A percentile compares a stretch with the other conserved stretches of the same genome.
Conservation (phyloP, 2,888 invertebrate species). For the Tetranychus piercei region DNA sequence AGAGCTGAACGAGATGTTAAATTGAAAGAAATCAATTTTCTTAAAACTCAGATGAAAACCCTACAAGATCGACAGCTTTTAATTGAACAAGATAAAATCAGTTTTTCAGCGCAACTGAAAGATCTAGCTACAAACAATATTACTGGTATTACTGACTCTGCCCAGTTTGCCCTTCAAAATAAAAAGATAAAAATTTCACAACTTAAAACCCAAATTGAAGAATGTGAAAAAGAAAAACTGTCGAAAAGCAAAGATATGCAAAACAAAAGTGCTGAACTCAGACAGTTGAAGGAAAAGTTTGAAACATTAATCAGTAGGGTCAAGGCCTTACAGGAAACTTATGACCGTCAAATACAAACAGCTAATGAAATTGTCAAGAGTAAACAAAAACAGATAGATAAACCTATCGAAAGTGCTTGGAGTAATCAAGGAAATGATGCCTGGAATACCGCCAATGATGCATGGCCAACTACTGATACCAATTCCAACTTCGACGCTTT, state of each 20-base stretch:
- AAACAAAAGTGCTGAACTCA: conserved; percentile 53
- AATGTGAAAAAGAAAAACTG: conserved; percentile 37
- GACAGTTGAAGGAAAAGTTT: conserved; percentile 29
- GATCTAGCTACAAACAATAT: conserved; percentile 9
- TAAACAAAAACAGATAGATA: neutral
- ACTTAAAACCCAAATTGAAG: conserved; percentile 20
- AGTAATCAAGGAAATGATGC: conserved; percentile 14
- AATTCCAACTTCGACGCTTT: neutral
- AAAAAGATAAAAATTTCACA: conserved; percentile 22
- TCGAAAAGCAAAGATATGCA: conserved; percentile 60
- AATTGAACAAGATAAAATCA: conserved; percentile 32
- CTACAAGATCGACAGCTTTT: conserved; percentile 29
- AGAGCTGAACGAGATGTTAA: conserved; percentile 68
- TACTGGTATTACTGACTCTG: conserved; percentile 13
- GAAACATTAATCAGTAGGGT: conserved; percentile 13
- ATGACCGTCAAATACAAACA: conserved; percentile 16
- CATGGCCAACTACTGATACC: neutral
- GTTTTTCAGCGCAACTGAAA: conserved; percentile 29
- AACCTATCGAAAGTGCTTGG: conserved; percentile 13
- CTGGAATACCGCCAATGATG: conserved; percentile 12
- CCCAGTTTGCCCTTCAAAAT: conserved; percentile 18
- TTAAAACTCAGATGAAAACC: conserved; percentile 26
- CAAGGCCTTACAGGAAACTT: conserved; percentile 12
- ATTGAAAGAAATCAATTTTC: conserved; percentile 61
- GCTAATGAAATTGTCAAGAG: conserved; percentile 14